phyloP scores from a whole-genome alignment of 2,113 vertebrate species.

The Prinia subflava region DNA sequence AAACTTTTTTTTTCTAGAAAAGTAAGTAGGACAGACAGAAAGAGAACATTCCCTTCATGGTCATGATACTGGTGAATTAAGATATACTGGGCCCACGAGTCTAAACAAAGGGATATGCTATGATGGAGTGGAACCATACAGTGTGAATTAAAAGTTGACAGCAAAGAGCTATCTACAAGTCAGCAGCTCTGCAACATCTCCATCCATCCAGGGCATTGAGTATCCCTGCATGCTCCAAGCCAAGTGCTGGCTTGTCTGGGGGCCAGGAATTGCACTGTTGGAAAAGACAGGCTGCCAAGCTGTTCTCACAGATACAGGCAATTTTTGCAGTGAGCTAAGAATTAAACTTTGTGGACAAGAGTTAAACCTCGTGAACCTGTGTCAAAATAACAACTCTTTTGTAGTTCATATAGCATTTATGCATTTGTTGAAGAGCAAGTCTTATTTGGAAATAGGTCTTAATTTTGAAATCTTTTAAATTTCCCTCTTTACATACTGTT shows the following conservation, averaged over 20 bases:
- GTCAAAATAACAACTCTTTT: not conserved
- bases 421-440: not conserved
- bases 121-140: not conserved
- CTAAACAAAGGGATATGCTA: not conserved
- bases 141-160: not conserved
- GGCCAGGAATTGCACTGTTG: not conserved
- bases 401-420: not conserved
- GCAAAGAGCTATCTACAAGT: not conserved
- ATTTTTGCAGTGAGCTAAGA: not conserved
- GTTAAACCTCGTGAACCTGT: not conserved
- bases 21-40: not conserved
- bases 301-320: not conserved
- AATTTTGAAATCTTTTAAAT: not conserved
- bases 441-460: not conserved
- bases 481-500: not conserved
- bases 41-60: not conserved
- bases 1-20: not conserved
- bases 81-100: not conserved
- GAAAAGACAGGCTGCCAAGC: not conserved
- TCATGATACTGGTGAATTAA: not conserved
- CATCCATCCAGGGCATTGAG: not conserved
- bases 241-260: not conserved
- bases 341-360: not conserved
- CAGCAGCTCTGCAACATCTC: not conserved
- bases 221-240: not conserved